phyloP scores from a whole-genome alignment of 2,113 vertebrate genomes.

The Sylvilagus bachmani region DNA sequence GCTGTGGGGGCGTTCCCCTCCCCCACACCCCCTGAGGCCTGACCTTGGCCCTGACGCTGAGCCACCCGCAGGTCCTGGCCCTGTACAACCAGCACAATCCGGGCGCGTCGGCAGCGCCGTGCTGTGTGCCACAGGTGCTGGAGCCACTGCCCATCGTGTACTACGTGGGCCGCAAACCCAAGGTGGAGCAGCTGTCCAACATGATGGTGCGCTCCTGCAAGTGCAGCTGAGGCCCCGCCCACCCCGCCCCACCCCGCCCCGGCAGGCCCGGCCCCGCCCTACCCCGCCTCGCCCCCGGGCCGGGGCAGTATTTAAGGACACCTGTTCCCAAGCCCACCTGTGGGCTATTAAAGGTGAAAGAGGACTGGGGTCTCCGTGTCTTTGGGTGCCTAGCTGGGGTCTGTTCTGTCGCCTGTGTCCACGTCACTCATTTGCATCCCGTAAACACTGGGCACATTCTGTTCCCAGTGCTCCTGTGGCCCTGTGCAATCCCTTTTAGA shows the following conservation, averaged over 20 bases:
- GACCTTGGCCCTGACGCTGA: background rate
- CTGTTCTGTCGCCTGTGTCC: background rate
- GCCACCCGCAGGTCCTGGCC: constrained; percentile 90
- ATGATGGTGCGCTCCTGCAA: constrained; percentile 96
- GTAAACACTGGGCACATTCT: background rate
- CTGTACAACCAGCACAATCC: constrained; percentile 96
- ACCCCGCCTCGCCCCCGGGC: background rate
- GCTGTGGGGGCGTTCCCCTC: background rate
- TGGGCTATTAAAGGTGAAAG: constrained; percentile 81
- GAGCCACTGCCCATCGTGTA: constrained; percentile 95
- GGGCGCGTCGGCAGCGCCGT: constrained; percentile 94
- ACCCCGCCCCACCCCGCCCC: constrained; percentile 9
- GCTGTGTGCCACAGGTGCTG: constrained; percentile 93
- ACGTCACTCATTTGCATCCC: background rate
- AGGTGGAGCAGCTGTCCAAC: constrained; percentile 95
- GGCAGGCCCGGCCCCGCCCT: constrained; percentile 62
- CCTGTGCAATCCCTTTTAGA: background rate
- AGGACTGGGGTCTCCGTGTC: constrained; percentile 70
- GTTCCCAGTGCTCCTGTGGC: background rate
- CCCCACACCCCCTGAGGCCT: background rate
- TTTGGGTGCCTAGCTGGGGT: background rate
- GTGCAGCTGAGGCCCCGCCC: constrained; percentile 90
- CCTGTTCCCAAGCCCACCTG: constrained; percentile 11
- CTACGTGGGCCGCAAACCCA: constrained; percentile 93
- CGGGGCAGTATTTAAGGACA: constrained; percentile 81